Percentiles rank a stretch among this genome's conserved stretches.
These are phyloP conservation scores for Amaurobius ferox DNA, from an alignment of 2,888 invertebrate species.

Conservation along the genomic window DNA sequence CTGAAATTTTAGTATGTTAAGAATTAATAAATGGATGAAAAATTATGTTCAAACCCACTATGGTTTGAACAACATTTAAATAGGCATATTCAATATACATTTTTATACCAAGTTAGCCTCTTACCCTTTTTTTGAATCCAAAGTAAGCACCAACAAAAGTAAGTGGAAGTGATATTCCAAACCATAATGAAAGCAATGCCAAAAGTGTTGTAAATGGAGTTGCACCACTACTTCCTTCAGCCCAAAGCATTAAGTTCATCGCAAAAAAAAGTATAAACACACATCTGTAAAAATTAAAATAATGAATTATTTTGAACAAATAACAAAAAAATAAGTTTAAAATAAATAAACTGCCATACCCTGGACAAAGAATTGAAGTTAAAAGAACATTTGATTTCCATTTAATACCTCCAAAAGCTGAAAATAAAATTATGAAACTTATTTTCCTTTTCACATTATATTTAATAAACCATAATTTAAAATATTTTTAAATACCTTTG, in stretches of 20 bases:
- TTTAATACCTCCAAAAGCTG: slow-evolving; percentile 93
- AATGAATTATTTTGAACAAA: not conserved
- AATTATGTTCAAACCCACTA: too few species aligned
- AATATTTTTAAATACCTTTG: slow-evolving; percentile 84
- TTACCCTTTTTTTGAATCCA: slow-evolving; percentile 96
- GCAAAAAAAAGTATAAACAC: slow-evolving; percentile 98
- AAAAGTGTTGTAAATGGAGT: slow-evolving; percentile 97
- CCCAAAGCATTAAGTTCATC: slow-evolving; percentile 97
- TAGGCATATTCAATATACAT: too few species aligned
- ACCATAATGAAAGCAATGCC: slow-evolving; percentile 96
- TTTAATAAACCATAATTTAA: not conserved
- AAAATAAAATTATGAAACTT: too few species aligned
- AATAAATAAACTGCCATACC: slow-evolving; percentile 81
- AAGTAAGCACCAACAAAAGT: slow-evolving; percentile 99
- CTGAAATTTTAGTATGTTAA: too few species aligned
- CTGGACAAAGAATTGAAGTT: slow-evolving; percentile 97
- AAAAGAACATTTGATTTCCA: slow-evolving; percentile 99
- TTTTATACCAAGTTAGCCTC: slow-evolving; percentile 75
- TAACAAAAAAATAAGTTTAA: too few species aligned
- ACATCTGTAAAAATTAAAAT: slow-evolving; percentile 82
- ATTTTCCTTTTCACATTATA: not conserved
- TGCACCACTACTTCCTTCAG: slow-evolving; percentile 95
- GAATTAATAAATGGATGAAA: too few species aligned
- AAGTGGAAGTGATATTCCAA: slow-evolving; percentile 97
- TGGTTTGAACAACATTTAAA: too few species aligned